Evolutionary conservation across 2,888 invertebrate genomes (phyloP), one percentile per base, ranked within the genome.

Genomic region (Chorisops tibialis): DNA sequence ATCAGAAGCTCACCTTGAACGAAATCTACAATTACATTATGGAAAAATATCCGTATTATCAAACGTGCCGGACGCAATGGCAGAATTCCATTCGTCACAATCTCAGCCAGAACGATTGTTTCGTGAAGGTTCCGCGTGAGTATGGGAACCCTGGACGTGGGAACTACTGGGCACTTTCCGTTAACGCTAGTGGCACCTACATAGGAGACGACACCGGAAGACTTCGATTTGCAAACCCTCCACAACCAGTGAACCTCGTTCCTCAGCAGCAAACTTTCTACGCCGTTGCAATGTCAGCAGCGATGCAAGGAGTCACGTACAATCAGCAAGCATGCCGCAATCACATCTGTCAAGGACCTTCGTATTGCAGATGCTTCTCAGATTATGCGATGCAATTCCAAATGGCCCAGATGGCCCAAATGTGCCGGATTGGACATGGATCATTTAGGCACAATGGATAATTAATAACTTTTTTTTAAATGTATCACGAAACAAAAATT

Each of bases 111-210:
- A 96, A 96, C 81, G 96, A 96, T 79, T 96, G 95, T 75, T 96
- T 96, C 78, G 91, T 96, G 51, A 96, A 96, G 81, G 90, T 92
- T 45, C 92, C 93, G 1, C 81, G 96, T 21, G 93, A 93, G 73
- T 96, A 95, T 80, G 95, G 96, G 80, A 96, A 96, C 74, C 96
- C 96, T 0, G 96, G 96, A 1, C 96, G 96, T 75, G 96, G 96
- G 1, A 96, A 96, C 79, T 96, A 96, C 79, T 96, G 96, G 96
- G 96, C 95, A 93, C 77, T 96, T 72, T 96, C 96, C 74, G 90
- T 94, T 1, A 90, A 91, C 16, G 89, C 91, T 59, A 95, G 96
- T 72, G 96, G 96, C 70, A 95, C 96, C 35, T 95, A 94, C 74
- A 96, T 96, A 72, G 96, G 96, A 0, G 93, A 93, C 0, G 92